Evolutionary conservation across 2,797 vertebrate species (phyloP).

Genomic region (Gadopsis marmoratus): DNA sequence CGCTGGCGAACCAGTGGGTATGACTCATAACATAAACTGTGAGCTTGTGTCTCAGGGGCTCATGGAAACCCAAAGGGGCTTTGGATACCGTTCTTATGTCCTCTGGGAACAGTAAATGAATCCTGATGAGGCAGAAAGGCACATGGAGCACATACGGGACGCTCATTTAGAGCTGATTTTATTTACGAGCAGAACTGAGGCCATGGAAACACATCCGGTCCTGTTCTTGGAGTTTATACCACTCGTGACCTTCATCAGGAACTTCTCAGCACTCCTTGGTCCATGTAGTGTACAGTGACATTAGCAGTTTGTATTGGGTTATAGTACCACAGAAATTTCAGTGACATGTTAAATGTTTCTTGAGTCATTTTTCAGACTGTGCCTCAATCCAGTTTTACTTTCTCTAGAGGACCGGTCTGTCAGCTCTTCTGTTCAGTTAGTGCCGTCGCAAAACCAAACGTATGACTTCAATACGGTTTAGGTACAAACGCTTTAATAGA

Average conservation of each 20-base stretch:
- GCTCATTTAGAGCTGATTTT: slow-evolving; percentile 37
- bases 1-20: slow-evolving; percentile 37
- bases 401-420: background rate
- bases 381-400: background rate
- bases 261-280: slow-evolving; percentile 17
- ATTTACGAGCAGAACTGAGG: slow-evolving; percentile 48
- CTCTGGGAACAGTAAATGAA: slow-evolving; percentile 29
- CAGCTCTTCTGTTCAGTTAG: background rate
- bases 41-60: slow-evolving; percentile 24
- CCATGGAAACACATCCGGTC: slow-evolving; percentile 47
- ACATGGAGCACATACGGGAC: slow-evolving; percentile 15
- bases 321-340: background rate
- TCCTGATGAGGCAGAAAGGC: slow-evolving; percentile 24
- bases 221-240: slow-evolving; percentile 38
- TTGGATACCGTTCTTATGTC: slow-evolving; percentile 30
- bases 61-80: slow-evolving; percentile 22
- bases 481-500: background rate
- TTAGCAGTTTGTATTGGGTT: slow-evolving; percentile 20
- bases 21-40: slow-evolving; percentile 67
- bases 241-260: slow-evolving; percentile 18
- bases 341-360: background rate
- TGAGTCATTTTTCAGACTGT: slow-evolving; percentile 1
- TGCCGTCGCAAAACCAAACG: background rate
- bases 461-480: background rate
- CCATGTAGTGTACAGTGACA: slow-evolving; percentile 22